These are phyloP conservation scores for Aradophagus sp. DNA, from an alignment of 1,140 invertebrate genomes.

Conservation along the genomic window DNA sequence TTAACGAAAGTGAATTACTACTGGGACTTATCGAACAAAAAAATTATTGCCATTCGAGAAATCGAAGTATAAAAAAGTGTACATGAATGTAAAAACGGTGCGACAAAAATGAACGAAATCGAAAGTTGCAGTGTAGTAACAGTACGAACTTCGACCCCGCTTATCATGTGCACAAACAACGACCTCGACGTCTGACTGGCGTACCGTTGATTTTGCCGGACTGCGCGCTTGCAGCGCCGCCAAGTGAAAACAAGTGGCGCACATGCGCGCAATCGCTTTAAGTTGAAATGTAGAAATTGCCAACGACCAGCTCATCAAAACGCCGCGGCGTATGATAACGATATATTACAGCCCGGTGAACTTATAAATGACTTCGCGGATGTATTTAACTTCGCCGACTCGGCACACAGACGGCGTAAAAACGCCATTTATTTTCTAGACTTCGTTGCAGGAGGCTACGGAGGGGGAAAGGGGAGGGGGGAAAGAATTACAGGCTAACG, in stretches of 20 bases:
- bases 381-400: slow-evolving; percentile 29
- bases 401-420: slow-evolving; percentile 1
- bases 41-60: slow-evolving; percentile 13
- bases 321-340: slow-evolving; percentile 9
- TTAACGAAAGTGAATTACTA: no score
- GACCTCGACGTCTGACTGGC: no score
- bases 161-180: slow-evolving; percentile 1
- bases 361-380: slow-evolving; percentile 31
- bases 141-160: slow-evolving; percentile 1
- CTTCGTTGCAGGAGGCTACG: slow-evolving; percentile 15
- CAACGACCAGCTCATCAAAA: slow-evolving; percentile 8
- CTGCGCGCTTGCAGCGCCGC: slow-evolving; percentile 4
- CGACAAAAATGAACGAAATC: no score
- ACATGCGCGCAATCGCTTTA: slow-evolving; percentile 6
- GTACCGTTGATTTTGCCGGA: no score
- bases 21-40: no score
- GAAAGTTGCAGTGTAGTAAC: no score
- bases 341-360: slow-evolving; percentile 16
- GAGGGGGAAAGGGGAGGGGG: slow-evolving; percentile 4
- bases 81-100: no score
- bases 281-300: slow-evolving; percentile 16
- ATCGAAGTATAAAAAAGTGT: background rate
- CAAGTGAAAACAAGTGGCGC: background rate
- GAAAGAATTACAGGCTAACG: slow-evolving; percentile 5
- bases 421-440: slow-evolving; percentile 21